Percentiles rank a stretch among this genome's conserved stretches.
Evolutionary conservation across 30 jellyfish, hydroid and myxozoan species (phyloP).

Genomic region (Turritopsis dohrnii): DNA sequence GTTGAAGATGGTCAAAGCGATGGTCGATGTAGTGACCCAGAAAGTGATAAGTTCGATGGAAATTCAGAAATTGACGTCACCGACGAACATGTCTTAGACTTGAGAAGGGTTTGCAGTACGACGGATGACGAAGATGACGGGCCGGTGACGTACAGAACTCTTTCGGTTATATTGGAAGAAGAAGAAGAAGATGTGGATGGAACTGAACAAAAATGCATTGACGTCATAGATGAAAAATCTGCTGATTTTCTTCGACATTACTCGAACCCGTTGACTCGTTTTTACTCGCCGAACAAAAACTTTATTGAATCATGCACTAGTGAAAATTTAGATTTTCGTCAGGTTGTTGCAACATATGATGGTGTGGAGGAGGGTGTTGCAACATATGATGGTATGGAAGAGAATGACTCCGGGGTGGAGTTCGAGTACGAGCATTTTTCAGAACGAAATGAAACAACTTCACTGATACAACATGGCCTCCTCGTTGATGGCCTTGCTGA

Average conservation of each 20-base stretch:
- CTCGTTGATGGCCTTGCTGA: neutral
- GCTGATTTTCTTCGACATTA: too few relatives aligned
- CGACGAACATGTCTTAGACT: neutral
- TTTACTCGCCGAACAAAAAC: neutral
- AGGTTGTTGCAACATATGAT: neutral
- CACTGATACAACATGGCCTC: too few relatives aligned
- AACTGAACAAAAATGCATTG: too few relatives aligned
- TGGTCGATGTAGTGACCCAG: neutral
- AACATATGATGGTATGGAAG: neutral
- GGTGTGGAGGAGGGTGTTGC: neutral
- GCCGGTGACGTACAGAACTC: neutral
- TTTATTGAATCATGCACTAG: neutral
- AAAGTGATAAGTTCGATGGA: neutral
- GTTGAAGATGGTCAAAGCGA: neutral
- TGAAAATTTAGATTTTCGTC: neutral
- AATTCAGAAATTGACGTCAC: neutral
- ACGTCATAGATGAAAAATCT: too few relatives aligned
- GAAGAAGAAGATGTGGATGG: neutral
- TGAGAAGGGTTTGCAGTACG: neutral
- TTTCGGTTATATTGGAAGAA: neutral
- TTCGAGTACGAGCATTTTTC: neutral
- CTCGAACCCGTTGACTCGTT: too few relatives aligned
- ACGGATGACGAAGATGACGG: neutral
- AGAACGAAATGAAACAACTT: neutral
- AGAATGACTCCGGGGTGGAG: neutral